Evolutionary conservation across 1,140 invertebrate species (phyloP).

Genomic region (Ephestia elutella): DNA sequence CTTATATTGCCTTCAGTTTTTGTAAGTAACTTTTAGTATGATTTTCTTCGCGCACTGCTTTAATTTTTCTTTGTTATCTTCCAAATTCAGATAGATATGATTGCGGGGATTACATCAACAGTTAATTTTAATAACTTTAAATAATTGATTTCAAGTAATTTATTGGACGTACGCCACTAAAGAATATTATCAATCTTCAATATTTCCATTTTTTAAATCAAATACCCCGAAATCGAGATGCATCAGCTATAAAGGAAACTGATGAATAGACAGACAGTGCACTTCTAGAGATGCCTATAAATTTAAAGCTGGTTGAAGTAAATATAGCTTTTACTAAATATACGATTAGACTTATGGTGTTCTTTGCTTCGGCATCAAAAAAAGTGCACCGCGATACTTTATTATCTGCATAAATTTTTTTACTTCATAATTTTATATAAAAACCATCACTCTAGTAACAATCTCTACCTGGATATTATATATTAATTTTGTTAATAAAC

Average conservation of each 20-base stretch:
- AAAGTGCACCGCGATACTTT: constrained; percentile 42
- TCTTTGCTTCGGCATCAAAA: constrained; percentile 31
- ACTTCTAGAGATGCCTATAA: constrained; percentile 37
- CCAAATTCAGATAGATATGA: no score
- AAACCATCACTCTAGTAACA: constrained; percentile 72
- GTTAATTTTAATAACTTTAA: background rate
- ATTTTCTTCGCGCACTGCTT: no score
- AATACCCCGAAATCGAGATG: constrained; percentile 48
- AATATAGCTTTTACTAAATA: constrained; percentile 14
- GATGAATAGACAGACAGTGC: constrained; percentile 36
- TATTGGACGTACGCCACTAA: background rate
- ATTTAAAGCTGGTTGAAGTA: constrained; percentile 30
- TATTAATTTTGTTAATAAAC: constrained; percentile 64
- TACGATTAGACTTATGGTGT: constrained; percentile 29
- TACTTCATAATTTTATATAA: constrained; percentile 64
- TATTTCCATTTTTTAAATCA: no score
- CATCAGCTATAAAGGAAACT: constrained; percentile 52
- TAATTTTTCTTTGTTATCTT: no score
- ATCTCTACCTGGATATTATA: constrained; percentile 71
- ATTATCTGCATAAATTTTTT: constrained; percentile 44
- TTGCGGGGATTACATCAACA: no score
- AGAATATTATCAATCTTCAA: no score
- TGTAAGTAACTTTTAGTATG: no score
- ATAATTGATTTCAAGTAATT: background rate
- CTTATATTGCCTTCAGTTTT: no score